Percentiles rank a stretch among this genome's conserved stretches.
Conservation (phyloP, 2,888 invertebrate species). For the Melikaiella ostensackeni region DNA sequence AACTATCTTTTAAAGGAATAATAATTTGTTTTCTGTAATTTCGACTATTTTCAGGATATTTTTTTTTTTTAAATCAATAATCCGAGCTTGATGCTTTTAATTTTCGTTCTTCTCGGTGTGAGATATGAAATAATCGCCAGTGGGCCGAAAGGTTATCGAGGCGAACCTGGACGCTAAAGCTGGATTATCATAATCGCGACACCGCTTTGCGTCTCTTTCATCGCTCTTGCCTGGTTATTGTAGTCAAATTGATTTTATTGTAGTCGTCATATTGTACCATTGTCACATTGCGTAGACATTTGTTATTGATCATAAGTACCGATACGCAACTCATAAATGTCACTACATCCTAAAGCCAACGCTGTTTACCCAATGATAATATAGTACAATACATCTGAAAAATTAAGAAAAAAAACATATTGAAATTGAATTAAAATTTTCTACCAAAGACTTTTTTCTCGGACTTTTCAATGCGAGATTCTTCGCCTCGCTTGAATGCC, state of each 20-base stretch:
- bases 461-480: neutral
- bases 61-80: neutral
- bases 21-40: too few relatives aligned
- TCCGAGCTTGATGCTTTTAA: neutral
- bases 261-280: neutral
- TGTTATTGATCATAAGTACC: neutral
- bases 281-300: neutral
- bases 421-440: neutral
- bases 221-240: conserved; percentile 21
- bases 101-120: neutral
- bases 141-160: conserved; percentile 49
- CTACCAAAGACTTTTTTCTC: too few relatives aligned
- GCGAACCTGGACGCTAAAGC: conserved; percentile 52
- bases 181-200: conserved; percentile 72
- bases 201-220: conserved; percentile 48
- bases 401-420: neutral
- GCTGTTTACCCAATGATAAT: neutral
- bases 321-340: neutral
- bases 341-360: neutral
- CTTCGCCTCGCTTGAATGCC: conserved; percentile 13
- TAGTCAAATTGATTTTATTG: conserved; percentile 27
- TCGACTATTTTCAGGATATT: neutral
- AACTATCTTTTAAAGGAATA: too few relatives aligned
- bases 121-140: conserved; percentile 21
- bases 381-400: neutral